Evolutionary conservation across 2,113 vertebrate genomes (phyloP).

Genomic region (Antigone vipio): DNA sequence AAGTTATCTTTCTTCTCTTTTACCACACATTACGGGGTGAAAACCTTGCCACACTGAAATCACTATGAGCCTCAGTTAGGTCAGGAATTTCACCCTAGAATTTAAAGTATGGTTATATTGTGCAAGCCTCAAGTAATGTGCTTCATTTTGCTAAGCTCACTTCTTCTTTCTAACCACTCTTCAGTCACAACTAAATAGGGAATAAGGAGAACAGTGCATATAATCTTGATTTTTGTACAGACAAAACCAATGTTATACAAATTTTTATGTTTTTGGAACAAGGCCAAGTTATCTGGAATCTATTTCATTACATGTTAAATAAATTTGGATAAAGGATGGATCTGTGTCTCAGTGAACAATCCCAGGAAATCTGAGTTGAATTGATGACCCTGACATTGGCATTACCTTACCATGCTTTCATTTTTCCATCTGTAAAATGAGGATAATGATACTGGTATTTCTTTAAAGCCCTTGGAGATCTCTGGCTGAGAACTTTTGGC

Average conservation of each 20-base stretch:
- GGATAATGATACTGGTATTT: background rate
- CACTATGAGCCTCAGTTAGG: background rate
- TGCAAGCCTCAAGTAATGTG: background rate
- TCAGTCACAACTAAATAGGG: background rate
- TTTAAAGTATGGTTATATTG: background rate
- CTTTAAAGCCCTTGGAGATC: background rate
- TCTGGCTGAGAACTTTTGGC: background rate
- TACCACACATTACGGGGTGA: background rate
- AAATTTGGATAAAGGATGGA: background rate
- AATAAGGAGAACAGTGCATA: background rate
- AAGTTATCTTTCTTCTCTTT: background rate
- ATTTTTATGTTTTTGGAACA: background rate
- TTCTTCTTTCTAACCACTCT: background rate
- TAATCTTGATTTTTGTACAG: slow-evolving; percentile 1
- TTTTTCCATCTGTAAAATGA: background rate
- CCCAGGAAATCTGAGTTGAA: background rate
- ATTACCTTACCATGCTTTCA: background rate
- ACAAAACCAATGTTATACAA: background rate
- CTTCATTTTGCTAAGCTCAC: background rate
- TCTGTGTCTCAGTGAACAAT: background rate
- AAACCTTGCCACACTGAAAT: slow-evolving; percentile 4
- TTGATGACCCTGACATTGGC: background rate
- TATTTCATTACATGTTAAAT: background rate
- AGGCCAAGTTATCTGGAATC: background rate
- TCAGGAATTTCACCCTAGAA: background rate